phyloP scores from a whole-genome alignment of 2,797 vertebrate genomes.

The Sebastes nivosus region DNA sequence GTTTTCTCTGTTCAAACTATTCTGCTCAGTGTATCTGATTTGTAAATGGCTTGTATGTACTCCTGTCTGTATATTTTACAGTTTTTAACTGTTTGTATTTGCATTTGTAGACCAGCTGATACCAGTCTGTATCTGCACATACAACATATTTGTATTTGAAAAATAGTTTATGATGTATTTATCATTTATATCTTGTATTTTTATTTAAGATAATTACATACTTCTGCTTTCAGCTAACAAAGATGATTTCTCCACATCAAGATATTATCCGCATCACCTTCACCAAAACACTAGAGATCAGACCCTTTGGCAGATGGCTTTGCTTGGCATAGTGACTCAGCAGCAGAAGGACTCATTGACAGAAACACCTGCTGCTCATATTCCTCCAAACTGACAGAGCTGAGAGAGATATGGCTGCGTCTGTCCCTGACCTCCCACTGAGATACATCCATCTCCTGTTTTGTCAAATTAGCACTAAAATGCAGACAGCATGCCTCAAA shows the following conservation, averaged over 20 bases:
- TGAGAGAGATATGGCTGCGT: slow-evolving; percentile 1
- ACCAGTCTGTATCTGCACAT: neutral
- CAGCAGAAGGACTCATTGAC: slow-evolving; percentile 32
- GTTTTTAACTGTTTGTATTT: neutral
- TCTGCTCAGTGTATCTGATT: too few species aligned
- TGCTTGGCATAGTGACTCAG: slow-evolving; percentile 32
- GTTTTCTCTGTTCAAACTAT: too few species aligned
- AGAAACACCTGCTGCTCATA: slow-evolving; percentile 51
- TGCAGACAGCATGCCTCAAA: neutral
- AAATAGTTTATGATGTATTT: neutral
- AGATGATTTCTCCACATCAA: neutral
- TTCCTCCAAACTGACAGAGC: slow-evolving; percentile 25
- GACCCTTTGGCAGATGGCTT: slow-evolving; percentile 46
- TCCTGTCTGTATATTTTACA: neutral
- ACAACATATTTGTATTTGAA: neutral
- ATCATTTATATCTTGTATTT: neutral
- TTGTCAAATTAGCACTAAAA: neutral
- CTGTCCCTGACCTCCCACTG: slow-evolving; percentile 14
- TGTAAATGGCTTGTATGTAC: too few species aligned
- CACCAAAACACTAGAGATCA: slow-evolving; percentile 15
- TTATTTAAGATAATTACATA: neutral
- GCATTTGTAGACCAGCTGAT: neutral
- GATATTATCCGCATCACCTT: slow-evolving; percentile 26
- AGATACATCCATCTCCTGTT: neutral
- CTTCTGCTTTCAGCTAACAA: neutral